These are phyloP conservation scores for Chymomyza procnemis DNA, from an alignment of 2,888 invertebrate species.

Conservation along the genomic window DNA sequence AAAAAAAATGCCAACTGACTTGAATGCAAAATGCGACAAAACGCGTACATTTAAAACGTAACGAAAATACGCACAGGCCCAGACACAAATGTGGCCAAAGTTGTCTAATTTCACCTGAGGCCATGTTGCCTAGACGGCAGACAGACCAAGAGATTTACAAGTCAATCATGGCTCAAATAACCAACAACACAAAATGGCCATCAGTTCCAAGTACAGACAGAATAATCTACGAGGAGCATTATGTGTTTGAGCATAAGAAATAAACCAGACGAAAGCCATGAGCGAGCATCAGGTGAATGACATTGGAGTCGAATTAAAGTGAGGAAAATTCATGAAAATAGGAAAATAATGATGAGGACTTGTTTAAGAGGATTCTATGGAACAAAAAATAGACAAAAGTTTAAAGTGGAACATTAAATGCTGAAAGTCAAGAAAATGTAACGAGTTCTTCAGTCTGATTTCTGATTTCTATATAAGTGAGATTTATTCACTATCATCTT, in stretches of 20 bases:
- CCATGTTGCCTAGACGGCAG: slow-evolving; percentile 50
- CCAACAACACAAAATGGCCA: slow-evolving; percentile 50
- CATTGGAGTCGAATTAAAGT: background rate
- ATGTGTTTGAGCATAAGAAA: background rate
- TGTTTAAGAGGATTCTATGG: background rate
- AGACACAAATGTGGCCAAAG: background rate
- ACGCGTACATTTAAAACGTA: background rate
- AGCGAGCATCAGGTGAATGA: background rate
- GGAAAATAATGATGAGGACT: background rate
- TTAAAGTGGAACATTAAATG: no score
- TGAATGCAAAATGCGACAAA: background rate
- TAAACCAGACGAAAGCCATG: background rate
- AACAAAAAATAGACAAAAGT: background rate
- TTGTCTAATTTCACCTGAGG: background rate
- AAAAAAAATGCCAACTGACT: slow-evolving; percentile 4
- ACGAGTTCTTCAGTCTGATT: no score
- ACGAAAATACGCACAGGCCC: background rate
- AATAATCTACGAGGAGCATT: no score
- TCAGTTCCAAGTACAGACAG: background rate
- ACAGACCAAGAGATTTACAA: slow-evolving; percentile 45
- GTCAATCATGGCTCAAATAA: slow-evolving; percentile 51
- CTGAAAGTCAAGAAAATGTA: no score
- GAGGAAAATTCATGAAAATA: background rate
- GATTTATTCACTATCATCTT: no score
- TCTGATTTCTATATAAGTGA: no score